Evolutionary conservation across 2,888 invertebrate species (phyloP), one percentile per base, ranked within the genome.

Genomic region (Caradrina clavipalpis): DNA sequence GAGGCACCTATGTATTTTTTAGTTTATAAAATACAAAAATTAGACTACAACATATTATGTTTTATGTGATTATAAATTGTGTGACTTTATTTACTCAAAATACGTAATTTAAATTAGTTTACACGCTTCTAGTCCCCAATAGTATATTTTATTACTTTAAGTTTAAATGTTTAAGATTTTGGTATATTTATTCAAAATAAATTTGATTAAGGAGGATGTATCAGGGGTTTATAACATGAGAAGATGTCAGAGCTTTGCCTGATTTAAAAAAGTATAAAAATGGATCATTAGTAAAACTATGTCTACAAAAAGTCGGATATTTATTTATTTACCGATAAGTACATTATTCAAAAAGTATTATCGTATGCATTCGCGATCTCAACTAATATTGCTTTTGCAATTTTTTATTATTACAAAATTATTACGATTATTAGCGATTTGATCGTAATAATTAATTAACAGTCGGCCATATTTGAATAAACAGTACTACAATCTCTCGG

Each of bases 121-220:
- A 62, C 35, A 63, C 15, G 6, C 31, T 74, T 78, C 77, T 77
- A 77, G 77, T 78, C 77, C 15, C 2, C n/a, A 56, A 50, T 31
- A 53, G 59, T 74, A 77, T 74, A 54, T 26, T 2, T 2, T 60
- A 15, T 51, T 58, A 77, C 13, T 45, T 31, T 78, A 76, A 78
- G 64, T 57, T 61, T 42, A 47, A 49, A 50, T 8, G 8, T 53
- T 49, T 49, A 56, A 26, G 19, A 8, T 56, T 51, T 69, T n/a
- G 17, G 11, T 63, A 21, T 55, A 50, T 59, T 58, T 65, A 47
- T 55, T 22, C 21, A 59, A 51, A 57, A 17, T 2, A 54, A 19
- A 17, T 17, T 45, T 45, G 4, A 51, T 15, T 26, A 49, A 69
- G 56, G 67, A 58, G 15, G 19, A 47, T 15, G 10, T 56, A 19